Base-by-base conservation (phyloP, 1,140 invertebrate genomes). In the Drosophila mauritiana region DNA sequence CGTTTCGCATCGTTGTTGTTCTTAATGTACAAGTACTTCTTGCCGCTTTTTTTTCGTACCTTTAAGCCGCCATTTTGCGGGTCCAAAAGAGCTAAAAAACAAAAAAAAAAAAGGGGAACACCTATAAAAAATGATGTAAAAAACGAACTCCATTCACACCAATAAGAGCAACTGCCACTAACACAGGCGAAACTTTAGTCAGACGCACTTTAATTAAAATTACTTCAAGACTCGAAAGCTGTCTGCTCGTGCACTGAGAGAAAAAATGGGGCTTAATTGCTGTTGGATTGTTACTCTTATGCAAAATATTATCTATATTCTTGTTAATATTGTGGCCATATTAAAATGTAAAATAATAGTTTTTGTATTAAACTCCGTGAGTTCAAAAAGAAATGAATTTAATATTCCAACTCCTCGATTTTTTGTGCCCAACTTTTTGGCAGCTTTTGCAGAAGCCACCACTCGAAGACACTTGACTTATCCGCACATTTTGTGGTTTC, bases 141-240 rank as follows among this genome's bases (percentile, higher is more conserved):
- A 63, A 46, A 45, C 31, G 20, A 62, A 39, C 37, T 42, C 34
- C 31, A 64, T 64, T 64, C 59, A 52, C 27, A 46, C 46, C 64
- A 68, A 52, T 51, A 52, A 65, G 49, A 51, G 64, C 27, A 34
- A 22, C 17, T 34, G n/a, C 25, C 49, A 15, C 34, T 37, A 25
- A 0, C 34, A 48, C 36, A 31, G 37, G 37, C 37, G 13, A 22
- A 36, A 65, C 42, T 62, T 46, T 7, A 37, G 43, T 17, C 46
- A 59, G 27, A 73, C 56, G 76, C 73, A 81, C 81, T 78, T 81
- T 81, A 81, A 85, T 85, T 85, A 86, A 85, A 70, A 81, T 74
- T 80, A 78, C 67, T 80, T 56, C 17, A 52, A 37, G 62, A 46
- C 59, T 54, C 4, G 15, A 39, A 17, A 46, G 63, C 31, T 15